Evolutionary conservation across 2,113 vertebrate genomes (phyloP).

Genomic region (Pimephales promelas): DNA sequence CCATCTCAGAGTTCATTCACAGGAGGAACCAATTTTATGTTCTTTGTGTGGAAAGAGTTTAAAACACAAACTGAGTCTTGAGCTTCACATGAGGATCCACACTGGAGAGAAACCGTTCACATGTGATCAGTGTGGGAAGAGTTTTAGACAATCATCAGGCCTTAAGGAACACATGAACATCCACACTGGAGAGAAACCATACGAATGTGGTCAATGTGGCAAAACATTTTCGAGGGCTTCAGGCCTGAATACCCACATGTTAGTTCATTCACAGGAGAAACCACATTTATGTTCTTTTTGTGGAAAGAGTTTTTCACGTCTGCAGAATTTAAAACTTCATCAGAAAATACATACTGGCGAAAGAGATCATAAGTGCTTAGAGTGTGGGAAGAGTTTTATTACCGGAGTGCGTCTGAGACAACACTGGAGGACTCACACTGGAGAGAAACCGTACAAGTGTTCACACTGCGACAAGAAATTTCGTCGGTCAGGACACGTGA

Average conservation of each 20-base stretch:
- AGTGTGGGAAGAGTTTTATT: not conserved
- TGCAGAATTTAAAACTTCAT: not conserved
- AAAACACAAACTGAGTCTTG: no score
- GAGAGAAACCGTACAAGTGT: not conserved
- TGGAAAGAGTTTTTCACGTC: not conserved
- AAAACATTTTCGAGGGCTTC: not conserved
- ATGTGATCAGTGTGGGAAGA: not conserved
- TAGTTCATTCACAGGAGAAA: not conserved
- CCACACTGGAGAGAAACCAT: not conserved
- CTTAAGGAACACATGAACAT: not conserved
- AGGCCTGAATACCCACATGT: not conserved
- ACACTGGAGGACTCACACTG: not conserved
- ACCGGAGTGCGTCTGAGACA: fast-evolving
- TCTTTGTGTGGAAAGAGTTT: no score
- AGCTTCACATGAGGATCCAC: no score
- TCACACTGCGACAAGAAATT: not conserved
- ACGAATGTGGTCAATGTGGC: not conserved
- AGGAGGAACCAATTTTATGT: no score
- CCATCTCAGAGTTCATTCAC: no score
- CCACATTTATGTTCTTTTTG: not conserved
- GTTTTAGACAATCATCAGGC: not conserved
- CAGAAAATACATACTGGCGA: not conserved
- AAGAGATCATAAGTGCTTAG: not conserved
- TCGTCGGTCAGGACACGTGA: not conserved
- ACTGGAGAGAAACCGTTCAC: no score